These are phyloP conservation scores for Gymnosoma rotundatum DNA, from an alignment of 2,888 invertebrate genomes.

Conservation along the genomic window DNA sequence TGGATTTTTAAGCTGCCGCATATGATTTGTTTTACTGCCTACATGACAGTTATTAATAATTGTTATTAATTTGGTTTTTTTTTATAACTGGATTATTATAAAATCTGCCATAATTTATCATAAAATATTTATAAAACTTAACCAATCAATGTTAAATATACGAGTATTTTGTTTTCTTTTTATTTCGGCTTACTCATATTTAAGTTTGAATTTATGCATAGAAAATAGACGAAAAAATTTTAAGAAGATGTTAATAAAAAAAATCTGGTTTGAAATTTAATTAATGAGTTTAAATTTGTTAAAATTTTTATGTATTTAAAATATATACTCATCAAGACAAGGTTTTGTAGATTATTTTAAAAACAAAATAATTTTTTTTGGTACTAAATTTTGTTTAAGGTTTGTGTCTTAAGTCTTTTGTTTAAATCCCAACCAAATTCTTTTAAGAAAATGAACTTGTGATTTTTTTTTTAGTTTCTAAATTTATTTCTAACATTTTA, in stretches of 20 bases:
- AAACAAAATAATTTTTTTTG: too few species aligned
- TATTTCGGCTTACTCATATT: constrained; percentile 43
- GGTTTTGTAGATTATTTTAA: too few species aligned
- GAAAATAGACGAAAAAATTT: not conserved
- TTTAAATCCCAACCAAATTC: not conserved
- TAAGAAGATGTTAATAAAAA: not conserved
- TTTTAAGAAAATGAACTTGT: not conserved
- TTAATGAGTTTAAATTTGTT: constrained; percentile 61
- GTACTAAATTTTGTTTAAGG: constrained; percentile 3
- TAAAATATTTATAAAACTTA: not conserved
- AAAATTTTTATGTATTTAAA: not conserved
- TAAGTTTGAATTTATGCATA: constrained; percentile 29
- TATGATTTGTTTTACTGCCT: constrained; percentile 73
- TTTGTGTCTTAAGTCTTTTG: constrained; percentile 51
- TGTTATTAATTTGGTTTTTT: constrained; percentile 72
- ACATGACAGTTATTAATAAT: constrained; percentile 76
- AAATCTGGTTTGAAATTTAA: constrained; percentile 58
- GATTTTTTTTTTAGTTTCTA: not conserved
- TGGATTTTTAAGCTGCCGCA: constrained; percentile 20
- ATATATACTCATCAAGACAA: too few species aligned
- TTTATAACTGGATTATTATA: constrained; percentile 61
- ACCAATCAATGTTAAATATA: constrained; percentile 43
- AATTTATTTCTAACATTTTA: not conserved
- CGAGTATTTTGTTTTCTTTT: not conserved
- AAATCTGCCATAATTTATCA: constrained; percentile 43